Evolutionary conservation across 2,888 invertebrate species (phyloP).

Genomic region (Amaurobius ferox): DNA sequence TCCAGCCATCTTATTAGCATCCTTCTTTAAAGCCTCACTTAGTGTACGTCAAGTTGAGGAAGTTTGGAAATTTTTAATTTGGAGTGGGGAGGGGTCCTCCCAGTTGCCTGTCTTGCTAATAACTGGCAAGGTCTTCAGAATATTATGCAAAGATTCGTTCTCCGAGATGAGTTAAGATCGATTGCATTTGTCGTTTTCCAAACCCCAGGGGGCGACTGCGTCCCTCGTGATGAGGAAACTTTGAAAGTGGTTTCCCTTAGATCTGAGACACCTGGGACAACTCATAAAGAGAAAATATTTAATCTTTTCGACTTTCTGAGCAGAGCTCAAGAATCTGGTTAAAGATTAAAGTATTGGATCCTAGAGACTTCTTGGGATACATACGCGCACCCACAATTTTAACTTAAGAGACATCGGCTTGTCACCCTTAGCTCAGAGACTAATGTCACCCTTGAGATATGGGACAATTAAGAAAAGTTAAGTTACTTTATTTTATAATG

Average conservation of each 20-base stretch:
- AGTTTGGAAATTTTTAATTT: slow-evolving; percentile 72
- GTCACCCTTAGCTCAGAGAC: slow-evolving; percentile 3
- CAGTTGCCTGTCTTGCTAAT: slow-evolving; percentile 49
- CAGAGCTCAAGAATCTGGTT: slow-evolving; percentile 38
- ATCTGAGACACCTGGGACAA: slow-evolving; percentile 50
- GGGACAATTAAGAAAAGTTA: slow-evolving; percentile 5
- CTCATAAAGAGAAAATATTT: slow-evolving; percentile 69
- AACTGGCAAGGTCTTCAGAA: slow-evolving; percentile 52
- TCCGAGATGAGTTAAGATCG: slow-evolving; percentile 54
- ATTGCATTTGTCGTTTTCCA: slow-evolving; percentile 67
- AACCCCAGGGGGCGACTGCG: slow-evolving; percentile 4
- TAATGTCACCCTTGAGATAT: neutral
- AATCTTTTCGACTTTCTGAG: slow-evolving; percentile 56
- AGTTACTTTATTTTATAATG: slow-evolving; percentile 11
- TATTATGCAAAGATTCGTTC: slow-evolving; percentile 68
- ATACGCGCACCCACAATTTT: slow-evolving; percentile 12
- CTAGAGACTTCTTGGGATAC: slow-evolving; percentile 35
- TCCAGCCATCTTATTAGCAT: slow-evolving; percentile 59
- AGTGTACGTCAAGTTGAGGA: slow-evolving; percentile 63
- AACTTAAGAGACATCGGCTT: neutral
- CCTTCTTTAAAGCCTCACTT: slow-evolving; percentile 67
- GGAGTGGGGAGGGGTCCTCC: slow-evolving; percentile 23
- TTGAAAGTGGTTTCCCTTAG: slow-evolving; percentile 71
- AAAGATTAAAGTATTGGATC: slow-evolving; percentile 63
- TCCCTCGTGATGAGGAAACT: slow-evolving; percentile 55